A percentile compares a stretch with the other conserved stretches of the same genome.
Conservation (phyloP, 1,140 invertebrate genomes). For the fruit fly (Drosophila melanogaster) region Release_6_plus_ISO1_MT NC_004354.4:9615001-9615500, state of each 20-base stretch:
- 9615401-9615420: neutral
- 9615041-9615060: conserved; percentile 34
- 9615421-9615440: conserved; percentile 11
- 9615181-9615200: neutral
- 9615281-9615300: neutral
- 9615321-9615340: neutral
- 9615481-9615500: neutral
- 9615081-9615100: conserved; percentile 49
- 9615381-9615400: conserved; percentile 27
- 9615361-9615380: conserved; percentile 43
- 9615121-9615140: conserved; percentile 17
- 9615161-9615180: conserved; percentile 11
- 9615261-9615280: conserved; percentile 3
- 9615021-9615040: neutral
- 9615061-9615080: conserved; percentile 36
- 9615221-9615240: conserved; percentile 67
- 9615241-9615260: conserved; percentile 38
- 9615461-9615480: conserved; percentile 15
- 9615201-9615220: conserved; percentile 59
- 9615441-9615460: conserved; percentile 12
- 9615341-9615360: conserved; percentile 17
- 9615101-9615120: conserved; percentile 62
- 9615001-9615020: neutral
- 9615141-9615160: neutral
- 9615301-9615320: neutral